A percentile compares a stretch with the other conserved stretches of the same genome.
phyloP scores from a whole-genome alignment of 1,140 invertebrate species.

The Tribolium madens region DNA sequence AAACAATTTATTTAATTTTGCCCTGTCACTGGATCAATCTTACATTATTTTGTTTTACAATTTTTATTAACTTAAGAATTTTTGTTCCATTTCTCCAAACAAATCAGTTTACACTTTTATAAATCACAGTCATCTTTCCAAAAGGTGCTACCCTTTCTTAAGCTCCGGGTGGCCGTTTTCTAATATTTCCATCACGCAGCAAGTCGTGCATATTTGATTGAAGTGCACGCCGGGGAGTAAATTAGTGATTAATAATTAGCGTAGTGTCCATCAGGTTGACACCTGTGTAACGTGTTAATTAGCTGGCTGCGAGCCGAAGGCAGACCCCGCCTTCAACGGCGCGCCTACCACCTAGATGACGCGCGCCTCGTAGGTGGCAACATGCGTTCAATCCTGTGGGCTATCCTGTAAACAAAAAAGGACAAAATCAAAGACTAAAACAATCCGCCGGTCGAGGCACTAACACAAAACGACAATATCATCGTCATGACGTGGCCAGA shows the following conservation, averaged over 20 bases:
- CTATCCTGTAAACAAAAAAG: conserved; percentile 6
- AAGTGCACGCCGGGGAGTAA: conserved; percentile 40
- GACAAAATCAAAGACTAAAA: not conserved
- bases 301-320: conserved; percentile 36
- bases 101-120: no score
- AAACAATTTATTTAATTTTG: no score
- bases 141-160: no score
- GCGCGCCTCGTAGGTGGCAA: conserved; percentile 49
- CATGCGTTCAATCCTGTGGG: conserved; percentile 36
- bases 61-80: no score
- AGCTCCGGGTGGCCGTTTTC: not conserved
- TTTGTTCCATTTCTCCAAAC: no score
- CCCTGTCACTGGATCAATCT: no score
- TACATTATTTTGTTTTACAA: no score
- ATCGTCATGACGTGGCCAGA: conserved; percentile 22
- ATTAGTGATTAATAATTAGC: conserved; percentile 50
- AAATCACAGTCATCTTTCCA: no score
- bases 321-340: conserved; percentile 41
- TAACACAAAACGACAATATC: conserved; percentile 7
- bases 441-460: not conserved
- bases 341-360: conserved; percentile 42
- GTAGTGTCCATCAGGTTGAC: conserved; percentile 51
- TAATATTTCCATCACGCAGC: conserved; percentile 22
- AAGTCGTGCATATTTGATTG: conserved; percentile 41
- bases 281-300: conserved; percentile 53